Percentiles rank a stretch among this genome's conserved stretches.
Evolutionary conservation across 2,113 vertebrate genomes (phyloP).

Genomic region (Urocolius indicus): DNA sequence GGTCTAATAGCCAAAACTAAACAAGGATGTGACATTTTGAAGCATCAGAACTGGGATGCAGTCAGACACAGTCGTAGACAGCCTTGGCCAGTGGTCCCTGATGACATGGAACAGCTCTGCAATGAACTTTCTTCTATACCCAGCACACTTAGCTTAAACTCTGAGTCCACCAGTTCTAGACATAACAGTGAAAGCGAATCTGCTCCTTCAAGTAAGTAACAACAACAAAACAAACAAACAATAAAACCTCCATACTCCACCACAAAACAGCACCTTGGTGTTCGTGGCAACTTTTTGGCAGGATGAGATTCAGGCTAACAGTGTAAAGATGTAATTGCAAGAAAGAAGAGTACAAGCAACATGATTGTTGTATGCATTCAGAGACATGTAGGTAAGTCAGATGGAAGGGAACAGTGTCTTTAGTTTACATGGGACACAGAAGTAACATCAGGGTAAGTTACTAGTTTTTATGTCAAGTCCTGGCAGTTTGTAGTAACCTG

Average conservation of each 20-base stretch:
- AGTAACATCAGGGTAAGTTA: neutral
- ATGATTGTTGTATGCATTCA: neutral
- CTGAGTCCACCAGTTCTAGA: slow-evolving; percentile 94
- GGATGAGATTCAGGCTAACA: neutral
- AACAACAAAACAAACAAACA: neutral
- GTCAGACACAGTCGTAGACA: slow-evolving; percentile 95
- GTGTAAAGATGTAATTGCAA: neutral
- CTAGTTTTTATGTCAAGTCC: neutral
- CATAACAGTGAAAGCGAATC: slow-evolving; percentile 99
- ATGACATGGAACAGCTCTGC: slow-evolving; percentile 90
- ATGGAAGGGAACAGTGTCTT: neutral
- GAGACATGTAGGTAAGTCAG: neutral
- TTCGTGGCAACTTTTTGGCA: neutral
- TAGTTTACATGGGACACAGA: neutral
- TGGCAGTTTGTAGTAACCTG: neutral
- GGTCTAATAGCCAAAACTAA: slow-evolving; percentile 96
- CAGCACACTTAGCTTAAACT: slow-evolving; percentile 90
- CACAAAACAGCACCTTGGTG: neutral
- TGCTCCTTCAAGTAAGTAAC: slow-evolving; percentile 88
- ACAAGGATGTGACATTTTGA: slow-evolving; percentile 95
- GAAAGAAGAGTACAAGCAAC: neutral
- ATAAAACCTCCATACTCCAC: neutral
- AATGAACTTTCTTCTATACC: slow-evolving; percentile 86
- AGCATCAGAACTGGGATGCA: slow-evolving; percentile 93
- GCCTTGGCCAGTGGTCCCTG: slow-evolving; percentile 94